phyloP scores from a whole-genome alignment of 2,888 invertebrate species.

The Epirrhoe tristata region DNA sequence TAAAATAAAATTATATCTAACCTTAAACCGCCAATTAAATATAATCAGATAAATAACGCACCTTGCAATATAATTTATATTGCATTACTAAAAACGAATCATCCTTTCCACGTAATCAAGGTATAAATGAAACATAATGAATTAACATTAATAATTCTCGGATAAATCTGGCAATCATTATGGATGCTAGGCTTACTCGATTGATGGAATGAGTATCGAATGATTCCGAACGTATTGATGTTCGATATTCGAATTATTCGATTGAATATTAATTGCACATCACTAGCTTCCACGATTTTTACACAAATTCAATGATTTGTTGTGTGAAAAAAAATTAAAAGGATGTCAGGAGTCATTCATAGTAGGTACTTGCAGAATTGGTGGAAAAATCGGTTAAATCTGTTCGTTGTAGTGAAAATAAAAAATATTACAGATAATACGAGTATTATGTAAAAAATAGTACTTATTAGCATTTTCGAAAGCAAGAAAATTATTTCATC shows the following conservation, averaged over 20 bases:
- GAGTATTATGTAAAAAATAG: too few relatives aligned
- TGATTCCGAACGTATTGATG: background rate
- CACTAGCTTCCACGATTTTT: slow-evolving; percentile 1
- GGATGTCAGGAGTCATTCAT: too few relatives aligned
- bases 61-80: background rate
- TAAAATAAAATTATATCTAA: background rate
- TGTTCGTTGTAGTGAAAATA: too few relatives aligned
- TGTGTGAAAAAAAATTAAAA: too few relatives aligned
- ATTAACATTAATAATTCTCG: slow-evolving; percentile 8
- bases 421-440: too few relatives aligned
- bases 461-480: too few relatives aligned
- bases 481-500: too few relatives aligned
- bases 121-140: slow-evolving; percentile 13
- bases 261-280: slow-evolving; percentile 3
- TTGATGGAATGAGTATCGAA: slow-evolving; percentile 7
- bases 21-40: background rate
- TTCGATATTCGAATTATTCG: background rate
- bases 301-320: background rate
- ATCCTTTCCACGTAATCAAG: background rate
- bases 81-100: background rate
- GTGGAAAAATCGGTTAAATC: too few relatives aligned
- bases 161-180: slow-evolving; percentile 16
- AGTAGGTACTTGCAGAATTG: too few relatives aligned
- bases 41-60: background rate
- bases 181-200: slow-evolving; percentile 7